Evolutionary conservation across 2,113 vertebrate genomes (phyloP).

Genomic region (Phainopepla nitens): DNA sequence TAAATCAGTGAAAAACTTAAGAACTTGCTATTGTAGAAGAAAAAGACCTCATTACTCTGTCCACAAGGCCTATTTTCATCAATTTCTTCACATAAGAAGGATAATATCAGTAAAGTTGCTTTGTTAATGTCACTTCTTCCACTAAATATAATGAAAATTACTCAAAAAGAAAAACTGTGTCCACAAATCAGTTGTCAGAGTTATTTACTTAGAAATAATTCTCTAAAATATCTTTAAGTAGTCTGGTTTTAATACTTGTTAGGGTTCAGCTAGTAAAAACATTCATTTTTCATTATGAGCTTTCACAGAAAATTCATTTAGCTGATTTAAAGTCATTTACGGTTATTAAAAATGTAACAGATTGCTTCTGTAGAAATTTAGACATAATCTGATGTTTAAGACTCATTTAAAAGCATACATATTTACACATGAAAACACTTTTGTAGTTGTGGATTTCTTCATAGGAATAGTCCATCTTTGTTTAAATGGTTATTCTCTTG

Average conservation of each 20-base stretch:
- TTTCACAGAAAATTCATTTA: not conserved
- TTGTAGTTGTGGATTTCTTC: not conserved
- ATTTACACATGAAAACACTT: not conserved
- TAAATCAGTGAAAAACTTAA: not conserved
- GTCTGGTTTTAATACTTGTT: not conserved
- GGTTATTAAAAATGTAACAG: not conserved
- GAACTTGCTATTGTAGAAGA: not conserved
- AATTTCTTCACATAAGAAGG: not conserved
- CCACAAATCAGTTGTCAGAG: not conserved
- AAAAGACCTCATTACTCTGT: not conserved
- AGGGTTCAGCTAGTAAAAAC: not conserved
- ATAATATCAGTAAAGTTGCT: not conserved
- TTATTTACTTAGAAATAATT: not conserved
- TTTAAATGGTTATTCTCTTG: not conserved
- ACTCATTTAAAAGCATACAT: not conserved
- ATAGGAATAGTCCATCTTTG: not conserved
- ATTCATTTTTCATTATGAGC: not conserved
- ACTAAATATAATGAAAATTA: not conserved
- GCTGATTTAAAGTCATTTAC: not conserved
- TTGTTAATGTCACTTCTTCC: not conserved
- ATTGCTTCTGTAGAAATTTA: not conserved
- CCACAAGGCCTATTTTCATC: not conserved
- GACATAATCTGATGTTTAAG: not conserved
- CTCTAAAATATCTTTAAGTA: not conserved
- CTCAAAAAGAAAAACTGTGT: not conserved